These are phyloP conservation scores for Amphilophus citrinellus DNA, from an alignment of 2,113 vertebrate species.

Conservation along the genomic window DNA sequence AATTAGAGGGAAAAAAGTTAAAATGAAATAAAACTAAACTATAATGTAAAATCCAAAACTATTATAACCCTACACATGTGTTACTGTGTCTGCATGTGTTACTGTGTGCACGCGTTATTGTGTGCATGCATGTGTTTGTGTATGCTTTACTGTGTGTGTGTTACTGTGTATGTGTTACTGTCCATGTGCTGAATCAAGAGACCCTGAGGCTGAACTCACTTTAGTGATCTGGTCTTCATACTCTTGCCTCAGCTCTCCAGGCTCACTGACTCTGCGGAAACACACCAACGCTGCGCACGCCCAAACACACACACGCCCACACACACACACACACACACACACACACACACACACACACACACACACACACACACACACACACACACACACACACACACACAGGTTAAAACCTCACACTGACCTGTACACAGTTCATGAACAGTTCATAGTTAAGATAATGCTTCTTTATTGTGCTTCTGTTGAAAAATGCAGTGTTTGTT, in stretches of 20 bases:
- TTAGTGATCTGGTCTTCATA: constrained; percentile 81
- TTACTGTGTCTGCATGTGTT: no score
- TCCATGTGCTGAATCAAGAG: no score
- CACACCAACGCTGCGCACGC: background rate
- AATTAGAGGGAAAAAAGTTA: no score
- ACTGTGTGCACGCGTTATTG: no score
- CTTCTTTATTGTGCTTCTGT: fast-evolving
- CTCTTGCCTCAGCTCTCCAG: constrained; percentile 80
- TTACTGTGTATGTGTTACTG: no score
- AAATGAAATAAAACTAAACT: no score
- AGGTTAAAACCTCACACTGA: background rate
- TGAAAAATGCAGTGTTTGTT: background rate
- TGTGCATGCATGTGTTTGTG: no score
- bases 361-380: background rate
- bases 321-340: background rate
- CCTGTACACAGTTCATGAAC: background rate
- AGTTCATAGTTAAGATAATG: background rate
- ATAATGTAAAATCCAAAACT: no score
- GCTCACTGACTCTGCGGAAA: constrained; percentile 70
- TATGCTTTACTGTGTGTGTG: no score
- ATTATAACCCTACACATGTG: no score
- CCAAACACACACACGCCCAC: background rate
- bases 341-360: background rate
- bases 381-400: background rate
- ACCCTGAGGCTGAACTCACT: constrained; percentile 52